These are phyloP conservation scores for Drosophila nigrodunni DNA, from an alignment of 1,140 invertebrate genomes.

Conservation along the genomic window DNA sequence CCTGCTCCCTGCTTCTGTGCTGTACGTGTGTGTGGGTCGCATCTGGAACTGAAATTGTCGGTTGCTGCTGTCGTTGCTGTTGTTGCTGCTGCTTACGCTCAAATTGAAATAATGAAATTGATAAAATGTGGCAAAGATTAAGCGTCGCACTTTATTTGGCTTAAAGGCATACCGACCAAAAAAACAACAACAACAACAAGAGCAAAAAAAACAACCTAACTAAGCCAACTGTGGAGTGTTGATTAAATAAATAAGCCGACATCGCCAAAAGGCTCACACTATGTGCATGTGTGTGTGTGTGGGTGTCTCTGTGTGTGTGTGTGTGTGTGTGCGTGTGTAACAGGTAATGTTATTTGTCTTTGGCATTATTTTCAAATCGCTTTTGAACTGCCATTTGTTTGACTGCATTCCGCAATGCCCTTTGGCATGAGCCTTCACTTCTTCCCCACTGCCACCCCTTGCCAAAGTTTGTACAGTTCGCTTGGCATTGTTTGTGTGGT, in stretches of 20 bases:
- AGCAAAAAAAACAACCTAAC: slow-evolving; percentile 44
- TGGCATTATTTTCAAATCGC: slow-evolving; percentile 81
- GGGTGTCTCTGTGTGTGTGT: slow-evolving; percentile 5
- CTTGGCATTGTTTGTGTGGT: slow-evolving; percentile 56
- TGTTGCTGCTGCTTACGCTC: slow-evolving; percentile 75
- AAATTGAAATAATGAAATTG: slow-evolving; percentile 84
- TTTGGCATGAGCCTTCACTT: slow-evolving; percentile 9
- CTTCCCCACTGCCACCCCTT: slow-evolving; percentile 21
- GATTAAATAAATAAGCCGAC: slow-evolving; percentile 82
- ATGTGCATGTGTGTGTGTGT: slow-evolving; percentile 14
- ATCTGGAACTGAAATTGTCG: slow-evolving; percentile 70
- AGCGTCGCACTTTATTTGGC: slow-evolving; percentile 81
- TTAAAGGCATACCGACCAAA: slow-evolving; percentile 69
- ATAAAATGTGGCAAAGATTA: slow-evolving; percentile 84
- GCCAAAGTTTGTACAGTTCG: slow-evolving; percentile 66
- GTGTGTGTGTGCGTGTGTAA: slow-evolving; percentile 59
- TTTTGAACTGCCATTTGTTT: slow-evolving; percentile 74
- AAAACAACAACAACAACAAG: slow-evolving; percentile 22
- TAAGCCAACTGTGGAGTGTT: slow-evolving; percentile 82
- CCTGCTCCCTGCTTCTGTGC: background rate
- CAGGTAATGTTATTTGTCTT: slow-evolving; percentile 82
- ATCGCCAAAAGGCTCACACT: slow-evolving; percentile 51
- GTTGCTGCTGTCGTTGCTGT: slow-evolving; percentile 26
- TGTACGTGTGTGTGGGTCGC: slow-evolving; percentile 40
- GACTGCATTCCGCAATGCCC: slow-evolving; percentile 51